Percentiles rank a stretch among this genome's conserved stretches.
Conservation (phyloP, 1,140 invertebrate genomes). For the Orchestia grillus region DNA sequence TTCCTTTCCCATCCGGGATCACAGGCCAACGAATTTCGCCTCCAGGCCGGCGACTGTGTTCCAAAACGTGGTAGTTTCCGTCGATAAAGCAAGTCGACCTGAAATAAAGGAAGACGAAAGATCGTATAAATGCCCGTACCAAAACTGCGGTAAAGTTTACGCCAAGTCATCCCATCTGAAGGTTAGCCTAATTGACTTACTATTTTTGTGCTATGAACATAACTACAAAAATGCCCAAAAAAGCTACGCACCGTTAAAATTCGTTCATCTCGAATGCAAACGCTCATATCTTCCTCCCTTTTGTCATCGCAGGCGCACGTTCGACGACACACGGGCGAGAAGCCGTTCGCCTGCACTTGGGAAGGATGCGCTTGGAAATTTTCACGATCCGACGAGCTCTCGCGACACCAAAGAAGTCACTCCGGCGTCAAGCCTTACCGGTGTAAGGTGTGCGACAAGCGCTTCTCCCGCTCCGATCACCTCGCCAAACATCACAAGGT, state of each 20-base stretch:
- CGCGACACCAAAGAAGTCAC: conserved; percentile 84
- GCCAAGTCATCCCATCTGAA: conserved; percentile 83
- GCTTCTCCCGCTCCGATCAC: conserved; percentile 91
- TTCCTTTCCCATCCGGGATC: conserved; percentile 26
- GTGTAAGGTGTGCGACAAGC: conserved; percentile 85
- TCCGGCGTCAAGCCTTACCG: conserved; percentile 89
- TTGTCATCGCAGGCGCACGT: conserved; percentile 89
- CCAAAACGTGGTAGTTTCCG: conserved; percentile 55
- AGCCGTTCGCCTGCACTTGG: conserved; percentile 93
- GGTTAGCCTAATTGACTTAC: not conserved
- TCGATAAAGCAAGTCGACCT: not conserved
- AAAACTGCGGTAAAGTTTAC: conserved; percentile 80
- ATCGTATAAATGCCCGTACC: conserved; percentile 78
- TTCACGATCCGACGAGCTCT: conserved; percentile 92
- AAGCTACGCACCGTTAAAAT: not conserved
- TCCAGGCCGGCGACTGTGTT: conserved; percentile 45
- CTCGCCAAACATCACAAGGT: conserved; percentile 90
- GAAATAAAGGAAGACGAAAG: conserved; percentile 71
- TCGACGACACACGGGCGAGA: conserved; percentile 93
- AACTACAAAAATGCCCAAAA: not conserved
- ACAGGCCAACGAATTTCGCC: conserved; percentile 43
- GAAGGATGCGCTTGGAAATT: conserved; percentile 93
- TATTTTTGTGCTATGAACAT: not conserved
- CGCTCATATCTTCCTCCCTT: not conserved
- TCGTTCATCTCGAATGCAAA: not conserved